Evolutionary conservation across 2,113 vertebrate species (phyloP), one percentile per base, ranked within the genome.

Genomic region (Stigmatopora nigra): DNA sequence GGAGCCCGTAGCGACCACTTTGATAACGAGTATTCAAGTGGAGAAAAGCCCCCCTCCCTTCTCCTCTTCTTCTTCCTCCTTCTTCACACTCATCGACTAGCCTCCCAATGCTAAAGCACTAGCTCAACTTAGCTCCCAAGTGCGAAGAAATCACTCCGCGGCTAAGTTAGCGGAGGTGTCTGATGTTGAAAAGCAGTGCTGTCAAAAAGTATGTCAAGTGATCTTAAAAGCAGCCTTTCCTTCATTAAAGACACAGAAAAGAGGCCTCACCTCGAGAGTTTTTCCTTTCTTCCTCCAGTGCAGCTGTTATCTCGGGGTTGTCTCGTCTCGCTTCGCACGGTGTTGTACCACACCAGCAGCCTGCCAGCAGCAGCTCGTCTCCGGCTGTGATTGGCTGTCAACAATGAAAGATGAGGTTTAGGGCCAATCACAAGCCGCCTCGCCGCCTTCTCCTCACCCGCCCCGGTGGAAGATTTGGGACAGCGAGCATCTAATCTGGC

Each of bases 301-400:
- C 94, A 90, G 94, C 94, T 88, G 94, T 93, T 95, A 97, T 94
- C 93, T 95, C 94, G 31, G 95, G 92, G 91, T 93, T 93, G 91
- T 95, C 93, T 93, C 95, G 92, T 92, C 91, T 93, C 93, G 91
- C 94, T 93, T 93, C 94, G 92, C 91, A 93, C 94, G 84, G 94
- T 95, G 94, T 95, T 95, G 94, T 95, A 95, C 93, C 92, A 93
- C 86, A 98, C 94, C 82, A 95, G 89, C 85, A 31, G 53, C 94
- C 81, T 95, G 89, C 85, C 86, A 98, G 93, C 82, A 95, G 89
- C 85, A 94, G 91, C 92, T 96, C 95, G 88, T 96, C 93, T 80
- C 92, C 93, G 9, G 92, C 89, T 87, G 88, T 88, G 88, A 97
- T 96, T 91, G 95, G 94, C 95, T 97, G 89, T 67, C 73, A 73